A percentile compares a stretch with the other conserved stretches of the same genome.
Conservation (phyloP, 2,113 vertebrate genomes). For the Pithys albifrons region DNA sequence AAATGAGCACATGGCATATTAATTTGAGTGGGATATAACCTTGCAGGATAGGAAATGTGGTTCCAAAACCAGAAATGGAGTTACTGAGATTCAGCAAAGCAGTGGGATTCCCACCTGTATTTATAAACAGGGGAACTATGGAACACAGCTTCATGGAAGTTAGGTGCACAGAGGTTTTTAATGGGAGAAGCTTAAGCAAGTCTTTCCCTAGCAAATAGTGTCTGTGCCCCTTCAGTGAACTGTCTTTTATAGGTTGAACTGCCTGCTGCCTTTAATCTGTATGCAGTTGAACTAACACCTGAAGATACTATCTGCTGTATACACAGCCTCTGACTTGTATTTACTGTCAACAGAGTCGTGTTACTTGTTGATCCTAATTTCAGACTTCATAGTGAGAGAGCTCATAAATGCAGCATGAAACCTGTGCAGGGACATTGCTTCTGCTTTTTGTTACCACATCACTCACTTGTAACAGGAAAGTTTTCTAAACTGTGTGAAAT, state of each 20-base stretch:
- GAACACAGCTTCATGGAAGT: rapidly evolving
- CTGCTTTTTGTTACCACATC: neutral
- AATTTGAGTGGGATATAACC: neutral
- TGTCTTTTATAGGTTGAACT: neutral
- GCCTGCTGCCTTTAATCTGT: neutral
- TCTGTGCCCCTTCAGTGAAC: neutral
- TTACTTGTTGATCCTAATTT: constrained; percentile 22
- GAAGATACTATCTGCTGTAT: neutral
- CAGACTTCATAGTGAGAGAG: neutral
- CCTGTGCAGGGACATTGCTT: neutral
- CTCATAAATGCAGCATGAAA: neutral
- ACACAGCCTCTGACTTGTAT: neutral
- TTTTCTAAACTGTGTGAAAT: neutral
- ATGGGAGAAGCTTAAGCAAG: neutral
- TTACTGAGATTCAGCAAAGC: neutral
- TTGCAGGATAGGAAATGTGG: neutral
- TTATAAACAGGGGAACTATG: neutral
- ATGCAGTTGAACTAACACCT: neutral
- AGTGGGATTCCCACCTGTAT: neutral
- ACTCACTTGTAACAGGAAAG: neutral
- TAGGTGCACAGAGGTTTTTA: neutral
- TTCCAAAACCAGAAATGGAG: neutral
- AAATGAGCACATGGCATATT: rapidly evolving
- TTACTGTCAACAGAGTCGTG: constrained; percentile 4
- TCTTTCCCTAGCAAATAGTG: neutral